phyloP scores from a whole-genome alignment of 2,797 vertebrate genomes.

The Thamnophis elegans region DNA sequence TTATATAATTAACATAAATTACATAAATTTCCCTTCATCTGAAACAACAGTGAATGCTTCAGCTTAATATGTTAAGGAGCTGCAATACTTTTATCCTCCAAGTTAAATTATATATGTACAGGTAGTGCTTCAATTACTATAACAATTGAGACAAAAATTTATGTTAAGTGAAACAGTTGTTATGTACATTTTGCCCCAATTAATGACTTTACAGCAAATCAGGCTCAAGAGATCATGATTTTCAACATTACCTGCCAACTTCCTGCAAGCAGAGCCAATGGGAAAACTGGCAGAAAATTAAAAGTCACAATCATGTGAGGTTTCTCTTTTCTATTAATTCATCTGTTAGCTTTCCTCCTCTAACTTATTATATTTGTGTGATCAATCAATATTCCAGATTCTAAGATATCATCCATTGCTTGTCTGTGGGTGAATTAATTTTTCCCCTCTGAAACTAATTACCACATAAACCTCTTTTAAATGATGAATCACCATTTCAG shows the following conservation, averaged over 20 bases:
- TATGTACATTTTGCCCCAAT: not conserved
- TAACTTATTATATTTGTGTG: not conserved
- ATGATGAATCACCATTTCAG: not conserved
- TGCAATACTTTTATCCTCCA: not conserved
- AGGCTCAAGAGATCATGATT: not conserved
- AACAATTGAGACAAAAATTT: not conserved
- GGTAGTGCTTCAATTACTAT: not conserved
- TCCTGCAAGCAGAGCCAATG: not conserved
- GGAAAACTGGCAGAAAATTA: not conserved
- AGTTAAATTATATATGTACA: not conserved
- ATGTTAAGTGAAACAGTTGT: not conserved
- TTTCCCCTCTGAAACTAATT: not conserved
- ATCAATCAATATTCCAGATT: not conserved
- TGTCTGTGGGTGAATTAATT: not conserved
- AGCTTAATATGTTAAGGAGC: not conserved
- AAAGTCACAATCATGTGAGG: not conserved
- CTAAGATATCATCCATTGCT: not conserved
- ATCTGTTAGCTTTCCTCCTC: not conserved
- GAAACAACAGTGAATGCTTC: not conserved
- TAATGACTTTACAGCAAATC: not conserved
- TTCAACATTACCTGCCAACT: not conserved
- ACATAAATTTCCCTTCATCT: not conserved
- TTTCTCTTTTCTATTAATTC: not conserved
- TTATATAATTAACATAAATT: not conserved
- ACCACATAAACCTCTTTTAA: not conserved